phyloP scores from a whole-genome alignment of 2,888 invertebrate genomes.

The Parelbella ahira region DNA sequence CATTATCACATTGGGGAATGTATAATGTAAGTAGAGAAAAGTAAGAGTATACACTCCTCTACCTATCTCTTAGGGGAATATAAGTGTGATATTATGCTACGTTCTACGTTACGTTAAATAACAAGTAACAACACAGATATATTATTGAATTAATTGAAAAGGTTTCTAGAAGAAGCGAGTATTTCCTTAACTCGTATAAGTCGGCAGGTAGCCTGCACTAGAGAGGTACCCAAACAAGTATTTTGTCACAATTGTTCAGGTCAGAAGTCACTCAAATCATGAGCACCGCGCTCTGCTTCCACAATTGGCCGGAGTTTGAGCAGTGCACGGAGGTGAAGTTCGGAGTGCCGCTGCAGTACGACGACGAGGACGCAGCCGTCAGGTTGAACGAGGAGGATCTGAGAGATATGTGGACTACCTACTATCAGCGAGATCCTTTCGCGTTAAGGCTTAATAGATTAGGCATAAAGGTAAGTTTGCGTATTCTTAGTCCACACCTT shows the following conservation, averaged over 20 bases:
- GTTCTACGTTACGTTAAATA: no score
- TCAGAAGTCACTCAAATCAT: slow-evolving; percentile 55
- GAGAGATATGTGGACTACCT: slow-evolving; percentile 55
- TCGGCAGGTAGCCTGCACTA: no score
- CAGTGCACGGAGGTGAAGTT: slow-evolving; percentile 56
- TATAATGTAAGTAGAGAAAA: no score
- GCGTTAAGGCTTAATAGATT: slow-evolving; percentile 44
- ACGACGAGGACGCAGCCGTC: slow-evolving; percentile 38
- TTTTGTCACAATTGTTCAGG: slow-evolving; percentile 40
- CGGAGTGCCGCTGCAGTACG: slow-evolving; percentile 55
- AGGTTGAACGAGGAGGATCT: slow-evolving; percentile 53
- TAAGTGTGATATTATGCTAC: no score
- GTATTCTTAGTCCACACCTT: no score
- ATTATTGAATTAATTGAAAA: no score
- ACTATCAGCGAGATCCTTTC: slow-evolving; percentile 47
- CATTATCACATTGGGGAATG: no score
- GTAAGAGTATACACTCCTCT: no score
- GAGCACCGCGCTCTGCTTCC: slow-evolving; percentile 49
- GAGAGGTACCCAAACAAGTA: not conserved
- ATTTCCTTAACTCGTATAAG: no score
- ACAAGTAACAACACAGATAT: no score
- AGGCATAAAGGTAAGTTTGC: slow-evolving; percentile 50
- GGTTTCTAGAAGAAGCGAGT: no score
- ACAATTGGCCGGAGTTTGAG: slow-evolving; percentile 64
- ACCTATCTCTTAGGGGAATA: no score